phyloP scores from a whole-genome alignment of 2,888 invertebrate species.

The Tubulanus polymorphus region DNA sequence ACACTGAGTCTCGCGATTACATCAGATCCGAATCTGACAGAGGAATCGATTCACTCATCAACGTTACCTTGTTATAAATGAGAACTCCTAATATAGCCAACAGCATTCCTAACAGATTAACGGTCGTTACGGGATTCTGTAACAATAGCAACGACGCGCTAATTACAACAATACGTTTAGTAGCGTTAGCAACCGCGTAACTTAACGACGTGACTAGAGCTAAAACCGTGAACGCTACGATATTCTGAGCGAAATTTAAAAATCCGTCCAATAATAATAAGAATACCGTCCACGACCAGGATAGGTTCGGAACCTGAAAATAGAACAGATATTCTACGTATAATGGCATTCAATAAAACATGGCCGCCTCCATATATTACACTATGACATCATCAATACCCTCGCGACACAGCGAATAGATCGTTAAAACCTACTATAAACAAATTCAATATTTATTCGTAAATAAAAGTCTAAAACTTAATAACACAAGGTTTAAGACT shows the following conservation, averaged over 20 bases:
- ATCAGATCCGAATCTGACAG: no score
- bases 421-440: no score
- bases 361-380: background rate
- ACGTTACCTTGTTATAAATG: constrained; percentile 80
- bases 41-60: no score
- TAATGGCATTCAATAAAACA: background rate
- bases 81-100: constrained; percentile 86
- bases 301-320: constrained; percentile 37
- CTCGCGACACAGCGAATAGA: no score
- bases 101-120: constrained; percentile 86
- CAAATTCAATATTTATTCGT: no score
- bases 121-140: constrained; percentile 83
- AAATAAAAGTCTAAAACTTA: no score
- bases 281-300: constrained; percentile 36
- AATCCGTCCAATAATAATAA: constrained; percentile 75
- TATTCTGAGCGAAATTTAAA: constrained; percentile 90
- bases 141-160: constrained; percentile 79
- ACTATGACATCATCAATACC: no score
- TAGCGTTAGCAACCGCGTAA: constrained; percentile 92
- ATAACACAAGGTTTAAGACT: no score
- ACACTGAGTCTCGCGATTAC: no score
- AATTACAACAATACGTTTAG: constrained; percentile 85
- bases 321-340: no score
- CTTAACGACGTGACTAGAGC: constrained; percentile 85
- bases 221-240: constrained; percentile 89